phyloP scores from a whole-genome alignment of 2,113 vertebrate genomes.

The Heptranchias perlo region DNA sequence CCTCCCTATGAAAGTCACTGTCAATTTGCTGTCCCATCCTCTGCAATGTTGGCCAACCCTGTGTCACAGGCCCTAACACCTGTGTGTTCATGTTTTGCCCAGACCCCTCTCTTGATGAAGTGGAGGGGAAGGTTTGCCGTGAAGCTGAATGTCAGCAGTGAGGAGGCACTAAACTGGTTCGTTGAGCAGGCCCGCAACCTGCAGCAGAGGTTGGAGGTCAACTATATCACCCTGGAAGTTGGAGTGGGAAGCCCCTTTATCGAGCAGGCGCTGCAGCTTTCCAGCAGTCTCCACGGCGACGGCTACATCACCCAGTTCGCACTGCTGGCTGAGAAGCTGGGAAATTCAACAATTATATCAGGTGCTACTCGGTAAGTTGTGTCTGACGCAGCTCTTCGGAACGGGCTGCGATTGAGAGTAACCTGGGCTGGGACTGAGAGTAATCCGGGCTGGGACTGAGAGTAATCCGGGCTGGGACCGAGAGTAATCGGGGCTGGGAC shows the following conservation, averaged over 20 bases:
- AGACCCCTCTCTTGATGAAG: slow-evolving; percentile 71
- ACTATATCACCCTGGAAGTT: slow-evolving; percentile 67
- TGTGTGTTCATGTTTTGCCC: background rate
- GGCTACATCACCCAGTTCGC: slow-evolving; percentile 62
- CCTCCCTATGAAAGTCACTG: background rate
- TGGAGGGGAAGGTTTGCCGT: slow-evolving; percentile 74
- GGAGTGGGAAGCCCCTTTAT: slow-evolving; percentile 65
- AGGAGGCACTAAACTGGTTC: slow-evolving; percentile 69
- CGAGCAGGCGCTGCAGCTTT: slow-evolving; percentile 57
- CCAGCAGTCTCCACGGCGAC: slow-evolving; percentile 51
- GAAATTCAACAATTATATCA: slow-evolving; percentile 65
- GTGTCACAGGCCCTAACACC: background rate
- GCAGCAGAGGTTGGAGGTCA: slow-evolving; percentile 61
- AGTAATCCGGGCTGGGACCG: background rate
- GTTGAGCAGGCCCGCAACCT: slow-evolving; percentile 62
- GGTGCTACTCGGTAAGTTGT: slow-evolving; percentile 65
- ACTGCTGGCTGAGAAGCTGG: slow-evolving; percentile 58
- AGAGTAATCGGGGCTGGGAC: background rate
- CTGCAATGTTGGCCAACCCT: background rate
- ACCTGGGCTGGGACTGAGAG: background rate
- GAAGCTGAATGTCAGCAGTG: slow-evolving; percentile 72
- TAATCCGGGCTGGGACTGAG: background rate
- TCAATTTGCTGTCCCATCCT: background rate
- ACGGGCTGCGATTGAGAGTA: background rate
- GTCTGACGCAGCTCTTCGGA: background rate